Conservation (phyloP, 2,888 invertebrate genomes). For the Liopterus haemorrhoidalis region DNA sequence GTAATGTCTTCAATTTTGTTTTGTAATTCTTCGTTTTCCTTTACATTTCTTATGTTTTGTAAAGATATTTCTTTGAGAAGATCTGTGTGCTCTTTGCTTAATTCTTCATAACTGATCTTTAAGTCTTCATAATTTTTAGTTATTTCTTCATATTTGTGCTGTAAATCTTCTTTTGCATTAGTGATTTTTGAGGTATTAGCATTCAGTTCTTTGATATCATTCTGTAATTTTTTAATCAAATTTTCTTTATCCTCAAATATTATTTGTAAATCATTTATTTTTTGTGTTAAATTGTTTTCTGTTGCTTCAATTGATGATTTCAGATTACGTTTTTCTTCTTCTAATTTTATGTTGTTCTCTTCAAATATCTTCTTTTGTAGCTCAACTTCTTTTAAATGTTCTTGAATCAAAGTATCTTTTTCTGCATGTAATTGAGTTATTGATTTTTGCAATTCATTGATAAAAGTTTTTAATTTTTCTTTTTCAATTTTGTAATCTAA, state of each 20-base stretch:
- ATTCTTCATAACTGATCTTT: constrained; percentile 20
- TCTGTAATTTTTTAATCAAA: neutral
- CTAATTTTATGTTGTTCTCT: neutral
- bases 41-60: constrained; percentile 13
- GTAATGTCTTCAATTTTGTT: constrained; percentile 6
- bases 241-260: constrained; percentile 2
- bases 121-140: constrained; percentile 16
- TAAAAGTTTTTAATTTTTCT: neutral
- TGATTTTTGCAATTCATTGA: neutral
- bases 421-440: neutral
- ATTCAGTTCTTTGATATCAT: neutral
- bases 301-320: neutral
- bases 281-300: neutral
- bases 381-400: neutral
- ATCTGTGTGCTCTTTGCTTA: constrained; percentile 18
- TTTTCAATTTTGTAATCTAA: neutral
- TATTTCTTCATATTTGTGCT: constrained; percentile 18
- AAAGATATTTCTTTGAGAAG: constrained; percentile 14
- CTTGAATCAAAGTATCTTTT: constrained; percentile 2
- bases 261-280: constrained; percentile 3
- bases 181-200: neutral
- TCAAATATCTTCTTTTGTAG: too few relatives aligned
- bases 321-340: neutral
- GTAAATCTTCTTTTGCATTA: constrained; percentile 13
- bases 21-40: constrained; percentile 14